phyloP scores from a whole-genome alignment of 2,113 vertebrate genomes.

The Bos taurus region DNA sequence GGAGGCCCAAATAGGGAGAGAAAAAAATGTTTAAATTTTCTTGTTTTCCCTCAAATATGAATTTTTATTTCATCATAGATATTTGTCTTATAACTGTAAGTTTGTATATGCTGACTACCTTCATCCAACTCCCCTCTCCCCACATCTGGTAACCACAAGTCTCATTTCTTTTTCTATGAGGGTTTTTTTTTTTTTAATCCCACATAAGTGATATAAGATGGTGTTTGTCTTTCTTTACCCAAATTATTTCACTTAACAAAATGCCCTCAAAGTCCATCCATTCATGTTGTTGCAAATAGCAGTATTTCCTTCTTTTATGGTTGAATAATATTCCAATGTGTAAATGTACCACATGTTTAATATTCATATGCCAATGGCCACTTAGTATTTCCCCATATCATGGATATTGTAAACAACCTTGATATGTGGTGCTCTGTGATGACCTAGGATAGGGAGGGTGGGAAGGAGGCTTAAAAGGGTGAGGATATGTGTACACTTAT shows the following conservation, averaged over 20 bases:
- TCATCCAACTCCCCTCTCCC: background rate
- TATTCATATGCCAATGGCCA: background rate
- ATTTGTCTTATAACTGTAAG: background rate
- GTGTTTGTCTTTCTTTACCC: background rate
- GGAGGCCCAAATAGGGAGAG: background rate
- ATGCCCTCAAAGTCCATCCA: background rate
- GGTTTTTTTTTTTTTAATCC: background rate
- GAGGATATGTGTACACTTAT: no score
- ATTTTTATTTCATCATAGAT: background rate
- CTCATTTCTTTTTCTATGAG: background rate
- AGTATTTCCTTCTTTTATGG: background rate
- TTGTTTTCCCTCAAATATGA: background rate
- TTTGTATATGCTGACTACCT: background rate
- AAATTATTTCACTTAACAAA: background rate
- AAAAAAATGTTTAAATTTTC: background rate
- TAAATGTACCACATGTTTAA: background rate
- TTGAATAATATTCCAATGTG: background rate
- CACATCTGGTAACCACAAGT: background rate
- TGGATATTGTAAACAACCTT: background rate
- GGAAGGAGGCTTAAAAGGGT: no score
- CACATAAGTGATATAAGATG: background rate
- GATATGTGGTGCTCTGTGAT: background rate
- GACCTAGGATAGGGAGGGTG: background rate
- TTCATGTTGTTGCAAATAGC: background rate
- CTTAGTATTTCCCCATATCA: background rate